Percentiles rank a stretch among this genome's conserved stretches.
These are phyloP conservation scores for Nudaria mundana DNA, from an alignment of 2,888 invertebrate species.

Conservation along the genomic window DNA sequence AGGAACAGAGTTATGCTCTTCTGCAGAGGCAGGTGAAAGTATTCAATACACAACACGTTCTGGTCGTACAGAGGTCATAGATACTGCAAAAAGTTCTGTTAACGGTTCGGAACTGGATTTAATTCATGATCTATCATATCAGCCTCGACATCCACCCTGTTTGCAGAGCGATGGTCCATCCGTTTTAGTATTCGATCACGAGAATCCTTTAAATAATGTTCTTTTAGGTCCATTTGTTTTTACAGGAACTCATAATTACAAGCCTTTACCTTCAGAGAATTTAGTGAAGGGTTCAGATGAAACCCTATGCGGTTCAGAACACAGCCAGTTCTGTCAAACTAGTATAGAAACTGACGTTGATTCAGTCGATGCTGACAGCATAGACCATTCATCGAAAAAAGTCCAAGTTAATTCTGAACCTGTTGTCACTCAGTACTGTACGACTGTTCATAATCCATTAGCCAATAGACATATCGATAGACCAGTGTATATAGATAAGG, in stretches of 20 bases:
- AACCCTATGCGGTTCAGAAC: slow-evolving; percentile 8
- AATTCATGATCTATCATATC: no score
- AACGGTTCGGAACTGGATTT: slow-evolving; percentile 25
- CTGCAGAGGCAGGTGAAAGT: neutral
- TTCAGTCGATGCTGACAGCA: neutral
- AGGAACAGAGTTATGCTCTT: slow-evolving; percentile 21
- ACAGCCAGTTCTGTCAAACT: slow-evolving; percentile 3
- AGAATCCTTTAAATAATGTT: slow-evolving; percentile 66
- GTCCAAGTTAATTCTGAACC: slow-evolving; percentile 17
- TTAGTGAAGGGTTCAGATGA: slow-evolving; percentile 13
- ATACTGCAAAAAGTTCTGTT: neutral
- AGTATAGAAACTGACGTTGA: neutral
- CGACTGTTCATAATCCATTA: neutral
- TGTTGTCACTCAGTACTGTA: slow-evolving; percentile 18
- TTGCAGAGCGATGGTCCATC: neutral
- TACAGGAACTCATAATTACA: slow-evolving; percentile 46
- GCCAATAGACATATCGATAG: neutral
- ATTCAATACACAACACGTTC: no score
- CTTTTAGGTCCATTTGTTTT: slow-evolving; percentile 35
- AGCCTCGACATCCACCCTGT: neutral
- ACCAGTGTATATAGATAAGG: neutral
- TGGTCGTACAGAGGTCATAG: neutral
- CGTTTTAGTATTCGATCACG: slow-evolving; percentile 58
- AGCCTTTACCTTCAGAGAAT: slow-evolving; percentile 31
- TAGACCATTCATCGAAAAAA: neutral